These are phyloP conservation scores for Teleogryllus oceanicus DNA, from an alignment of 2,888 invertebrate species.

Conservation along the genomic window DNA sequence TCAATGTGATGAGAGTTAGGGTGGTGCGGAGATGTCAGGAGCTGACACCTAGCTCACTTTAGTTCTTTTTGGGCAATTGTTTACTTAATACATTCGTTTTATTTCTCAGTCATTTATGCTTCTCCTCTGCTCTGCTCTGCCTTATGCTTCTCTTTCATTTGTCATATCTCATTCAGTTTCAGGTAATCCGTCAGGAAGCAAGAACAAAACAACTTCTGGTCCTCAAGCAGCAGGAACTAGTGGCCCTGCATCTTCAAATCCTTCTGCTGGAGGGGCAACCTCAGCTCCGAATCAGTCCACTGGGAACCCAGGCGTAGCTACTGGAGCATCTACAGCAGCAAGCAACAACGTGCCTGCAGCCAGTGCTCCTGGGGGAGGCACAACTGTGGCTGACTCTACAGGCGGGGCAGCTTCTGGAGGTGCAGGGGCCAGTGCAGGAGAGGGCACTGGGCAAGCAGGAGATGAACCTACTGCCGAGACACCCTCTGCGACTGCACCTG, in stretches of 20 bases:
- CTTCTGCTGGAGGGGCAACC: neutral
- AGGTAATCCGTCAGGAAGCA: neutral
- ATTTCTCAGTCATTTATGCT: no score
- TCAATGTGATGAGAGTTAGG: no score
- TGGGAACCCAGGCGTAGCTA: neutral
- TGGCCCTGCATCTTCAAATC: conserved; percentile 5
- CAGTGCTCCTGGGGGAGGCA: neutral
- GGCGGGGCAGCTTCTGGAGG: conserved; percentile 22
- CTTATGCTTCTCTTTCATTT: no score
- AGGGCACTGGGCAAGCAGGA: conserved; percentile 19
- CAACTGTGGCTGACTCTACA: neutral
- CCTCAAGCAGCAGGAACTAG: neutral
- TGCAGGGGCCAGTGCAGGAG: conserved; percentile 6
- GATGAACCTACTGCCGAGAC: neutral
- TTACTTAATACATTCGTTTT: no score
- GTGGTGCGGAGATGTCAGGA: no score
- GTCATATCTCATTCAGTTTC: neutral
- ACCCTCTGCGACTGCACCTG: neutral
- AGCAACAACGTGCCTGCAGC: no score
- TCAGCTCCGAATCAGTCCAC: neutral
- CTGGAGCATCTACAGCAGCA: neutral
- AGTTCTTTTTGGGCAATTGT: no score
- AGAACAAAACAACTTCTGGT: neutral
- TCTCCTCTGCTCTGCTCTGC: no score
- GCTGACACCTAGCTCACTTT: no score